Percentiles rank a stretch among this genome's conserved stretches.
These are phyloP conservation scores for Conomelus anceps DNA, from an alignment of 2,888 invertebrate species.

Conservation along the genomic window DNA sequence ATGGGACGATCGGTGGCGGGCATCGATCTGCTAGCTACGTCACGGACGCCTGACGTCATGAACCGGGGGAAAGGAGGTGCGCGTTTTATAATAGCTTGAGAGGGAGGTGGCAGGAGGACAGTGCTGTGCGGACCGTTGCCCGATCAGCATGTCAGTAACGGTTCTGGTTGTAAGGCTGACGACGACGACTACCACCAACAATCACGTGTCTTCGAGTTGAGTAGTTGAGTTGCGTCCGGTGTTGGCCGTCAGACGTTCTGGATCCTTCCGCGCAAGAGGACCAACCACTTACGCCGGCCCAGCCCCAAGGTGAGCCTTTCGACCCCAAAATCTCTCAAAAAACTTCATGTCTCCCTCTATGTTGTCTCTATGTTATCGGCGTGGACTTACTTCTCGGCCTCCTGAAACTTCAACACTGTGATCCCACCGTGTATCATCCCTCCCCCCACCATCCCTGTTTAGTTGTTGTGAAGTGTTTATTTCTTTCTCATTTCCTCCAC, in stretches of 20 bases:
- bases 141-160: slow-evolving; percentile 9
- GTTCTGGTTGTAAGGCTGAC: slow-evolving; percentile 3
- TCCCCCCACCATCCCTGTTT: not conserved
- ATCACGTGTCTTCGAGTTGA: not conserved
- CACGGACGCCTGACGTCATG: not conserved
- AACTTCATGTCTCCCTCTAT: not conserved
- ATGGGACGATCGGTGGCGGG: not conserved
- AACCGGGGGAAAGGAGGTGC: slow-evolving; percentile 1
- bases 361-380: not conserved
- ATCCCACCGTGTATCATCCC: not conserved
- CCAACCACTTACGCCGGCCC: not conserved
- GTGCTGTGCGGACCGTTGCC: slow-evolving; percentile 13
- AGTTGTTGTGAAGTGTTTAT: not conserved
- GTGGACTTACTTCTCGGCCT: not conserved
- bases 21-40: slow-evolving; percentile 11
- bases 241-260: slow-evolving; percentile 1
- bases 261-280: not conserved
- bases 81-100: slow-evolving; percentile 7
- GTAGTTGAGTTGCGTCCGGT: not conserved
- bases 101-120: slow-evolving; percentile 8
- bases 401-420: not conserved
- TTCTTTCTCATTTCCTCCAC: not conserved
- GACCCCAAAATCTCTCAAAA: not conserved
- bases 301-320: slow-evolving; percentile 1
- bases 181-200: not conserved